Evolutionary conservation across 2,888 invertebrate genomes (phyloP).

Genomic region (Thera obeliscata): DNA sequence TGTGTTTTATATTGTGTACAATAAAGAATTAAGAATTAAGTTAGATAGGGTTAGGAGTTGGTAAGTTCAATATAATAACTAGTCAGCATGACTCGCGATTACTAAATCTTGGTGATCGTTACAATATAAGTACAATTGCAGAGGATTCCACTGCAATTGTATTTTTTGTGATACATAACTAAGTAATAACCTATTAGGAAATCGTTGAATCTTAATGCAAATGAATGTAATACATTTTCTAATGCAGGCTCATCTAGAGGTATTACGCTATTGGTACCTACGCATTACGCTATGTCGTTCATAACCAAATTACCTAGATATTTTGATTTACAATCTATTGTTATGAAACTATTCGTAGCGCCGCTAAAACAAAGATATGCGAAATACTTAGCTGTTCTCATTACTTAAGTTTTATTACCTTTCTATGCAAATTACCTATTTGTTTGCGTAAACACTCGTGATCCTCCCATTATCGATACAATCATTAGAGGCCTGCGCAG

Average conservation of each 20-base stretch:
- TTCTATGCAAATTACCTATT: conserved; percentile 50
- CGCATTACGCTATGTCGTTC: too few species aligned
- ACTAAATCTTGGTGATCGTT: not conserved
- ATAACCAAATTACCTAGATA: not conserved
- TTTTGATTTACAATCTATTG: not conserved
- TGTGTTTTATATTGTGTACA: too few species aligned
- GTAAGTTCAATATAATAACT: not conserved
- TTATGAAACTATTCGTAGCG: conserved; percentile 22
- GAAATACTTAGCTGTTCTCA: conserved; percentile 23
- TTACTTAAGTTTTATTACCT: conserved; percentile 50
- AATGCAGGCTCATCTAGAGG: too few species aligned
- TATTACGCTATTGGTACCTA: too few species aligned
- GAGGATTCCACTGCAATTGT: not conserved
- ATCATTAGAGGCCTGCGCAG: too few species aligned
- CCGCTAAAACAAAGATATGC: conserved; percentile 25
- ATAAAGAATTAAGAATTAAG: too few species aligned
- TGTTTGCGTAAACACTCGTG: conserved; percentile 51
- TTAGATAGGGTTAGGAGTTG: not conserved
- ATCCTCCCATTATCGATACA: conserved; percentile 29
- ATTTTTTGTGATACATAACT: not conserved
- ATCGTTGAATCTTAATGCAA: too few species aligned
- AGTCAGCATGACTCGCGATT: not conserved
- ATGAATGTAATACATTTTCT: too few species aligned
- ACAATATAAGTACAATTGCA: not conserved
- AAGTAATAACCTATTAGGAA: too few species aligned